Conservation (phyloP, 2,888 invertebrate species). For the Hofmannophila pseudospretella region DNA sequence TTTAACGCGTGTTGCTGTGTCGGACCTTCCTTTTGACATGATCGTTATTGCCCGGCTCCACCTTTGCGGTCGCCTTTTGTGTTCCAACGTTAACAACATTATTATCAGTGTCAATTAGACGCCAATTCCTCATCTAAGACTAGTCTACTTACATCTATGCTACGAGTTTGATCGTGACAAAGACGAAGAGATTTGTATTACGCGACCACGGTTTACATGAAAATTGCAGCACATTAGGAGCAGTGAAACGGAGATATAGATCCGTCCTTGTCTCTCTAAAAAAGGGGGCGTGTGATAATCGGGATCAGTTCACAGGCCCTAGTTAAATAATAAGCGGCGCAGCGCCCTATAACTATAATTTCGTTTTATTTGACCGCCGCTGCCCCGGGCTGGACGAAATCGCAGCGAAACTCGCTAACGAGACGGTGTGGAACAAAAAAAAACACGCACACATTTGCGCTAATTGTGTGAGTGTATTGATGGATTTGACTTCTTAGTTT, state of each 20-base stretch:
- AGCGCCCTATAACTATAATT: constrained; percentile 69
- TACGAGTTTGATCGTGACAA: no score
- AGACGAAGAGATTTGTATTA: no score
- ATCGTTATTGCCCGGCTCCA: constrained; percentile 69
- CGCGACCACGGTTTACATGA: no score
- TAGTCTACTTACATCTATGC: background rate
- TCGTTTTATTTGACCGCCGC: constrained; percentile 65
- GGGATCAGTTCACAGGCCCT: constrained; percentile 60
- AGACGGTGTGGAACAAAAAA: constrained; percentile 48
- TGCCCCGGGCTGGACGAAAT: constrained; percentile 49
- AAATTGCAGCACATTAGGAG: background rate
- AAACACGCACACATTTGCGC: constrained; percentile 49
- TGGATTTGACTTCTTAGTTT: constrained; percentile 27
- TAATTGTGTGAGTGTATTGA: constrained; percentile 48
- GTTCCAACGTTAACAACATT: constrained; percentile 64
- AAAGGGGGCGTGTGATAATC: constrained; percentile 55
- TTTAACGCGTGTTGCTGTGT: constrained; percentile 75
- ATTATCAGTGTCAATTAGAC: constrained; percentile 63
- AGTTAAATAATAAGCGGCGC: constrained; percentile 72
- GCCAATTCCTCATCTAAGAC: constrained; percentile 1
- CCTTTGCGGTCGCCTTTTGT: constrained; percentile 72
- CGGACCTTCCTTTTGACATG: constrained; percentile 75
- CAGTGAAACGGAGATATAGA: constrained; percentile 25
- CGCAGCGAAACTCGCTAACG: constrained; percentile 62
- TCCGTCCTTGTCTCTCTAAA: constrained; percentile 34